Percentiles rank a stretch among this genome's conserved stretches.
These are phyloP conservation scores for Mormyrus iriodes DNA, from an alignment of 2,113 vertebrate genomes.

Conservation along the genomic window DNA sequence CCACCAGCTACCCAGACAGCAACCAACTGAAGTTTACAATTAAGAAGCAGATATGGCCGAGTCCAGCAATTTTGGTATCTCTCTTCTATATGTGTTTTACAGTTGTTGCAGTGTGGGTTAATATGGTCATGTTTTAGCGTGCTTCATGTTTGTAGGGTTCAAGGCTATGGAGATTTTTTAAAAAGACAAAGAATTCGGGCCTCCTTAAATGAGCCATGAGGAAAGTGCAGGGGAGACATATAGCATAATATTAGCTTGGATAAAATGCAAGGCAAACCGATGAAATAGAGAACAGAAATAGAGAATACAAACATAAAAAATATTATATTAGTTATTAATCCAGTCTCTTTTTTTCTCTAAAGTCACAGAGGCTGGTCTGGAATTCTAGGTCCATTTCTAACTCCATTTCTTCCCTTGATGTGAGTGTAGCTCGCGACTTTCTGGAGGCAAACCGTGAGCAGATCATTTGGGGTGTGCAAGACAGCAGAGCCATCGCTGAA, in stretches of 20 bases:
- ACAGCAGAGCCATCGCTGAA: constrained; percentile 29
- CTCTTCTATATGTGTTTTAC: background rate
- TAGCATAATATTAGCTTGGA: background rate
- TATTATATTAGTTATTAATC: background rate
- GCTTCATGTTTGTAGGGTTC: background rate
- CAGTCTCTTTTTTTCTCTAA: background rate
- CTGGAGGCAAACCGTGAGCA: constrained; percentile 43
- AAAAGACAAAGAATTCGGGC: background rate
- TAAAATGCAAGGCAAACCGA: background rate
- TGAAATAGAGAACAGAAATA: background rate
- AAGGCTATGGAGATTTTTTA: background rate
- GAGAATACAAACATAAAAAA: background rate
- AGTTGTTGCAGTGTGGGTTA: background rate
- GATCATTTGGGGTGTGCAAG: constrained; percentile 30
- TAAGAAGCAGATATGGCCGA: constrained; percentile 35
- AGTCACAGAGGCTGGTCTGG: background rate
- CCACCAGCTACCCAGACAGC: background rate
- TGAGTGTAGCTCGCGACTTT: constrained; percentile 37
- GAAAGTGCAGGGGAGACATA: background rate
- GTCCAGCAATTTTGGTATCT: constrained; percentile 40
- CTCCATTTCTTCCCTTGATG: background rate
- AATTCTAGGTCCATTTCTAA: background rate
- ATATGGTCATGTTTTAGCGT: background rate
- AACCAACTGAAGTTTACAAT: background rate
- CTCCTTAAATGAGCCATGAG: background rate